Evolutionary conservation across 2,113 vertebrate species (phyloP), one percentile per base, ranked within the genome.

Genomic region (Psophia crepitans): DNA sequence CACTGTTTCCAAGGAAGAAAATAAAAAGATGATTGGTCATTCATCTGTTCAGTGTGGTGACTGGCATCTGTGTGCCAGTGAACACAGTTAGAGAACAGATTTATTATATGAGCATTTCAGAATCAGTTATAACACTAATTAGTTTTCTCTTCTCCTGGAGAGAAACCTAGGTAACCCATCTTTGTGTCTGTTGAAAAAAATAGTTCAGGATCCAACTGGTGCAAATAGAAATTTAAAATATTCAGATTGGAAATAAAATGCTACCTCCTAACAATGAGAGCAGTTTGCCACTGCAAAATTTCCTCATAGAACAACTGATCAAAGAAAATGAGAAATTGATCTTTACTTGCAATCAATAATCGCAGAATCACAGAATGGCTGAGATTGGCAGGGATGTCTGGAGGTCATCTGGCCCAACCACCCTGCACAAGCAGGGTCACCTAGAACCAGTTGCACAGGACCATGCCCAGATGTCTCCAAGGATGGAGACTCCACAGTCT

Each of bases 11-110:
- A 74, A 88, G 81, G 75, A 90, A 94, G 41, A 91, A 97, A 96
- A 95, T 90, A 56, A 84, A 82, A 79, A 73, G 21, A 49, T 90
- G 94, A 91, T 90, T 95, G 91, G 95, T 93, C 89, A 89, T 93
- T 94, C 89, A 79, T 89, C 89, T 95, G 61, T 93, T 92, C 70
- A 63, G 48, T 84, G 77, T 95, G 61, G 71, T 2, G 44, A 53
- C 86, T 97, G 92, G 60, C 77, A 71, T 91, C 69, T 91, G 20
- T 58, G 70, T 91, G 71, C 80, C 77, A 93, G 39, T 68, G 75
- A 93, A 83, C 85, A 65, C 58, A 80, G 33, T 87, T 85, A 91
- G 60, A 14, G 71, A 96, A 70, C 76, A 73, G 68, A 95, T 93
- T 84, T 94, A 90, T 90, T 93, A 48, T 90, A 44, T 43, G 56